phyloP scores from a whole-genome alignment of 2,797 vertebrate species.

The Chrysocyon brachyurus region DNA sequence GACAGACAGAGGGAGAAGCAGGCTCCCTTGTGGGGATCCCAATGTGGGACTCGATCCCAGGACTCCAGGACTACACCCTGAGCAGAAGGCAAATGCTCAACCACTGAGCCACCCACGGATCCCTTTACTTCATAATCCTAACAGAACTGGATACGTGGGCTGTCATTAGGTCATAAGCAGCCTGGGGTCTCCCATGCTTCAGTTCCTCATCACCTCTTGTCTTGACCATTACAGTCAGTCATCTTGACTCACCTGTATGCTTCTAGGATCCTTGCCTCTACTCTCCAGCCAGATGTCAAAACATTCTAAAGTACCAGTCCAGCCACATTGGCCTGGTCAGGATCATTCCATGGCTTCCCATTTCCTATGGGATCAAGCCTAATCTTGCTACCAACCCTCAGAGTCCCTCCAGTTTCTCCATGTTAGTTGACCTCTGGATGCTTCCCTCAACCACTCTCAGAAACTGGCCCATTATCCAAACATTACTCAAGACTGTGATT shows the following conservation, averaged over 20 bases:
- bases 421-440: not conserved
- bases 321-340: not conserved
- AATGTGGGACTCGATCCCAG: too few species aligned
- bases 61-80: too few species aligned
- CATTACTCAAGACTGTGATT: not conserved
- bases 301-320: not conserved
- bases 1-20: too few species aligned
- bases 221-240: not conserved
- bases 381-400: not conserved
- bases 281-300: not conserved
- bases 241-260: not conserved
- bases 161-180: not conserved
- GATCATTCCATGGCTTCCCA: not conserved
- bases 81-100: too few species aligned
- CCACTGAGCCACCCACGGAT: too few species aligned
- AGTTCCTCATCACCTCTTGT: not conserved
- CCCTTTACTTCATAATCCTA: not conserved
- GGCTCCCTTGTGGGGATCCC: too few species aligned
- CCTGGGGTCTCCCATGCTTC: not conserved
- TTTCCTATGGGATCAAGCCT: not conserved
- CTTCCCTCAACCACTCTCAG: not conserved
- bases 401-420: not conserved
- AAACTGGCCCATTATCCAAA: not conserved
- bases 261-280: not conserved
- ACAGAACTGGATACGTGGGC: not conserved